These are phyloP conservation scores for Columba livia DNA, from an alignment of 2,113 vertebrate genomes.

Conservation along the genomic window DNA sequence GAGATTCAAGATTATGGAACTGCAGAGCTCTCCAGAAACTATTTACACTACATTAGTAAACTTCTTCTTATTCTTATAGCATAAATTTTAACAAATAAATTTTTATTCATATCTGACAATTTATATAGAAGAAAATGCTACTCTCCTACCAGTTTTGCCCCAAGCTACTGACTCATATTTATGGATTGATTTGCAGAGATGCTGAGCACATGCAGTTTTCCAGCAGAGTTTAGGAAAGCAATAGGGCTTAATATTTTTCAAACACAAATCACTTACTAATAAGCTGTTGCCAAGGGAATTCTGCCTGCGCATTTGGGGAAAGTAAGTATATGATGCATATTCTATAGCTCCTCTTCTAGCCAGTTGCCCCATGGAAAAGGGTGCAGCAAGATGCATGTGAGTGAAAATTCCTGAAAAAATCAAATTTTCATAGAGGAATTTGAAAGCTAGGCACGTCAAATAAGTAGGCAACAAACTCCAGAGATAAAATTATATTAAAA, in stretches of 20 bases:
- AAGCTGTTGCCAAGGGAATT: not conserved
- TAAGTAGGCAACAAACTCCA: not conserved
- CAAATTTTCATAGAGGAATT: not conserved
- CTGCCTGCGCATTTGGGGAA: not conserved
- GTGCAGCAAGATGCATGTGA: not conserved
- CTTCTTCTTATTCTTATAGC: not conserved
- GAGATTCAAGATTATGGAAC: not conserved
- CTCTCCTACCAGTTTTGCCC: not conserved
- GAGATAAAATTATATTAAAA: not conserved
- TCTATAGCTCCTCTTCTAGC: not conserved
- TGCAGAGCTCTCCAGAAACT: not conserved
- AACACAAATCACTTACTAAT: not conserved
- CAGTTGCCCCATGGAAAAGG: not conserved
- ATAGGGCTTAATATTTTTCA: not conserved
- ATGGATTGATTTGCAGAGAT: slow-evolving; percentile 16
- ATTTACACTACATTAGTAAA: not conserved
- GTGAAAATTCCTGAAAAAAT: not conserved
- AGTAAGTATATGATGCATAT: not conserved
- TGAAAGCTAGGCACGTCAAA: not conserved
- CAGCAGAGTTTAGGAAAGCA: not conserved
- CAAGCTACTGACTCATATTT: not conserved
- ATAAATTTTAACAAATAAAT: not conserved
- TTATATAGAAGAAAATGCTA: not conserved
- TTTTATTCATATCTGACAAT: not conserved
- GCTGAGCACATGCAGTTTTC: not conserved